A percentile compares a stretch with the other conserved stretches of the same genome.
These are phyloP conservation scores for Sylvietta virens DNA, from an alignment of 2,113 vertebrate genomes.

Conservation along the genomic window DNA sequence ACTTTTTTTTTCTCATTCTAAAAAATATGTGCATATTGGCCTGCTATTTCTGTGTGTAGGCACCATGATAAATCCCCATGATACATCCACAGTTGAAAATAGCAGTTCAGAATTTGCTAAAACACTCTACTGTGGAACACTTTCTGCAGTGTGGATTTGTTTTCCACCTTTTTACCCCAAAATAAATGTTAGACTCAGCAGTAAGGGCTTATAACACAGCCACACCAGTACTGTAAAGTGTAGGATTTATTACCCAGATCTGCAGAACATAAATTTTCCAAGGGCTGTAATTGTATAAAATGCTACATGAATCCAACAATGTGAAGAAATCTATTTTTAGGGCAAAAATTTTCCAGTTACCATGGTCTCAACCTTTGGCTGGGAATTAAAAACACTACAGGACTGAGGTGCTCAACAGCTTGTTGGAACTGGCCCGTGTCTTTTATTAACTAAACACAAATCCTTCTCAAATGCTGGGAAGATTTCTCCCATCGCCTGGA, in stretches of 20 bases:
- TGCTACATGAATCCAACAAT: background rate
- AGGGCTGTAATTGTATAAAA: slow-evolving; percentile 22
- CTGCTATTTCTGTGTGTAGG: background rate
- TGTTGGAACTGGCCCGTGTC: background rate
- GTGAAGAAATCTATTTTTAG: slow-evolving; percentile 4
- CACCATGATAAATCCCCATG: background rate
- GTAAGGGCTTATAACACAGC: background rate
- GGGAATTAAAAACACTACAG: background rate
- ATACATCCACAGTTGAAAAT: background rate
- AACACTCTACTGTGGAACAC: background rate
- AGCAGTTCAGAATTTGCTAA: background rate
- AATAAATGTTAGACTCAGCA: slow-evolving; percentile 11
- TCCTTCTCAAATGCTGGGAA: background rate
- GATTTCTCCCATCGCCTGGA: background rate
- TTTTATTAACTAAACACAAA: background rate
- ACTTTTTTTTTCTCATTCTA: background rate
- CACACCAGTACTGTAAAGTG: background rate
- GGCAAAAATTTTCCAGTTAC: background rate
- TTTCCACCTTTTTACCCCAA: background rate
- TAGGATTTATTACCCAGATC: slow-evolving; percentile 15
- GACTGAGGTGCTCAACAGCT: background rate
- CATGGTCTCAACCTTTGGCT: background rate
- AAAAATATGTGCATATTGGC: background rate
- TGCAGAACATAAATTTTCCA: slow-evolving; percentile 27
- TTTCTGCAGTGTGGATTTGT: slow-evolving; percentile 1